Conservation (phyloP, 2,113 vertebrate species). For the Chaenocephalus aceratus region DNA sequence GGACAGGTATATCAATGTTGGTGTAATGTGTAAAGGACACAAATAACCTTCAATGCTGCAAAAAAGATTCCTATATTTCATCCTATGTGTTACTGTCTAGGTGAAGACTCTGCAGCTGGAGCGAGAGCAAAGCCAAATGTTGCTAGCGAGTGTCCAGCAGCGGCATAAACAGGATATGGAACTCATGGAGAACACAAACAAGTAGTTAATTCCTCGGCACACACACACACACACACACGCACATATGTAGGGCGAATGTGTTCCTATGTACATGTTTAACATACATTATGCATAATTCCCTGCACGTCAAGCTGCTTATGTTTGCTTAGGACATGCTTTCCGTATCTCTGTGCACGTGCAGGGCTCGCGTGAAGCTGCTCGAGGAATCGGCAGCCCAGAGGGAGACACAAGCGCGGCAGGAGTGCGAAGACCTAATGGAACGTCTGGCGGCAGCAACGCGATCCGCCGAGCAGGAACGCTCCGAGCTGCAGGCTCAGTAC, state of each 20-base stretch:
- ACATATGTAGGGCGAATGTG: not conserved
- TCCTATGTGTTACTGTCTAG: constrained; percentile 68
- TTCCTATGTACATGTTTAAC: not conserved
- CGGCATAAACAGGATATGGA: constrained; percentile 86
- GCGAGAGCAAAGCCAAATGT: constrained; percentile 81
- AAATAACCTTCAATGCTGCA: not conserved
- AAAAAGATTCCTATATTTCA: not conserved
- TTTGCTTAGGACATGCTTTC: not conserved
- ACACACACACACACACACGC: not conserved
- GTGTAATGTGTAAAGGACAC: not conserved
- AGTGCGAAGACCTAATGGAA: constrained; percentile 84
- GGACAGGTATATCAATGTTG: constrained; percentile 81
- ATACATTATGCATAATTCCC: constrained; percentile 1
- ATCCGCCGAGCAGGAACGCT: constrained; percentile 76
- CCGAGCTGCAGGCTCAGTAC: constrained; percentile 85
- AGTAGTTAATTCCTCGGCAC: constrained; percentile 70
- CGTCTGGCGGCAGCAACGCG: constrained; percentile 74
- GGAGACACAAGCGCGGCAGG: constrained; percentile 79
- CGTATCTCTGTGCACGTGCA: constrained; percentile 52
- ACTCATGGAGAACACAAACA: constrained; percentile 87
- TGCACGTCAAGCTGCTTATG: no score
- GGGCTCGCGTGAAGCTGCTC: constrained; percentile 84
- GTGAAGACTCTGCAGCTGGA: constrained; percentile 87
- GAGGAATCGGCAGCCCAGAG: constrained; percentile 83
- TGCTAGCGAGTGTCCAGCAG: constrained; percentile 87